A percentile compares a stretch with the other conserved stretches of the same genome.
phyloP scores from a whole-genome alignment of 2,797 vertebrate species.

The Chelmon rostratus region DNA sequence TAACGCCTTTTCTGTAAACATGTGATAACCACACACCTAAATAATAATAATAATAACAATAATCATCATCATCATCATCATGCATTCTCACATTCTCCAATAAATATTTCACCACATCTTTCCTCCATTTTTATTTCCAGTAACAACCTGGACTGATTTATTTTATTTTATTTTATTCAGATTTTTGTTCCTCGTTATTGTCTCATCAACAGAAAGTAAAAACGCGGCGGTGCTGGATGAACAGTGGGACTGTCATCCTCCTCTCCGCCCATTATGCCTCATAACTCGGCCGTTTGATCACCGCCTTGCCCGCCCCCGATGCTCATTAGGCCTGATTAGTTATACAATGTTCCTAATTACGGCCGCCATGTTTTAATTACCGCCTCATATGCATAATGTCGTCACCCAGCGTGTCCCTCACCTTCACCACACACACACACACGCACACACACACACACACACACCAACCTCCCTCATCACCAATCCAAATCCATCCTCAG shows the following conservation, averaged over 20 bases:
- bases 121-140: not conserved
- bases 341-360: slow-evolving; percentile 85
- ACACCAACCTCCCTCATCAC: not conserved
- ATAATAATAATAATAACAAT: not conserved
- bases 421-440: not conserved
- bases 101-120: not conserved
- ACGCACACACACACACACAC: slow-evolving; percentile 5
- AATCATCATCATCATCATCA: no score
- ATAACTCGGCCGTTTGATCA: slow-evolving; percentile 81
- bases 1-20: slow-evolving; percentile 25
- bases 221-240: not conserved
- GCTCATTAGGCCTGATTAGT: slow-evolving; percentile 84
- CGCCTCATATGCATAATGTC: slow-evolving; percentile 70
- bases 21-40: not conserved
- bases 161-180: no score
- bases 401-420: not conserved
- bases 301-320: slow-evolving; percentile 61
- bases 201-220: not conserved
- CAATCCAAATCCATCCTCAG: not conserved
- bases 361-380: slow-evolving; percentile 83
- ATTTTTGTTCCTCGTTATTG: not conserved
- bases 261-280: slow-evolving; percentile 70
- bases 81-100: not conserved
- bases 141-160: not conserved
- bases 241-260: slow-evolving; percentile 13